Percentiles rank a stretch among this genome's conserved stretches.
These are phyloP conservation scores for Battus philenor DNA, from an alignment of 1,140 invertebrate species.

Conservation along the genomic window DNA sequence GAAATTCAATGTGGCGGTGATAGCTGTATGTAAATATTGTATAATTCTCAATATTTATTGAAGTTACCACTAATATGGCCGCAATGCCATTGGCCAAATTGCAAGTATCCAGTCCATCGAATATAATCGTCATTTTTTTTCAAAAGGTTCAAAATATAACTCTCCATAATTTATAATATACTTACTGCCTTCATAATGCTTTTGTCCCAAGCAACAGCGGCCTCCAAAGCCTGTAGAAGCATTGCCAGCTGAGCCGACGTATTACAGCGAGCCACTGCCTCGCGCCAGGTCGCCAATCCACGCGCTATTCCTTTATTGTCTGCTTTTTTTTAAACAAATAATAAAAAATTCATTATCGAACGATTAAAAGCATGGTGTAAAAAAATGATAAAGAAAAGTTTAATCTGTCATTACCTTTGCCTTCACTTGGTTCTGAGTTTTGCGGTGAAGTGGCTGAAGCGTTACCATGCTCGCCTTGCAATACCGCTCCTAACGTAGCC, in stretches of 20 bases:
- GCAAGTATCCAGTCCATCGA: no score
- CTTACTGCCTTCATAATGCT: slow-evolving; percentile 99
- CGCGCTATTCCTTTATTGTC: slow-evolving; percentile 58
- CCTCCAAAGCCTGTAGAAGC: slow-evolving; percentile 92
- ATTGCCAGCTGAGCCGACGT: slow-evolving; percentile 94
- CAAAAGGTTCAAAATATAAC: no score
- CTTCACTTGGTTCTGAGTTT: slow-evolving; percentile 39
- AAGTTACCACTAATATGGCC: no score
- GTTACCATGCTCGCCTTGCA: slow-evolving; percentile 57
- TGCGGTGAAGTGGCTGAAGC: slow-evolving; percentile 47
- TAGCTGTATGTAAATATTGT: no score
- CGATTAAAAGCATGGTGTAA: no score
- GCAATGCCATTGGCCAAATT: no score
- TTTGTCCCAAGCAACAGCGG: slow-evolving; percentile 97
- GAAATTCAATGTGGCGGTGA: no score
- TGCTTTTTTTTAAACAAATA: background rate
- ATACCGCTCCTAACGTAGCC: slow-evolving; percentile 48
- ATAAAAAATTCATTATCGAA: no score
- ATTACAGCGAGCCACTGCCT: slow-evolving; percentile 87
- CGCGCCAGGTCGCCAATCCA: slow-evolving; percentile 90
- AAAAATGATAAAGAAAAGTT: no score
- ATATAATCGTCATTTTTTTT: no score
- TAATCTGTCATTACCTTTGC: slow-evolving; percentile 41
- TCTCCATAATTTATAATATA: no score
- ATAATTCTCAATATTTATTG: no score